Evolutionary conservation across 2,888 invertebrate species (phyloP).

Genomic region (Chymomyza caudatula): DNA sequence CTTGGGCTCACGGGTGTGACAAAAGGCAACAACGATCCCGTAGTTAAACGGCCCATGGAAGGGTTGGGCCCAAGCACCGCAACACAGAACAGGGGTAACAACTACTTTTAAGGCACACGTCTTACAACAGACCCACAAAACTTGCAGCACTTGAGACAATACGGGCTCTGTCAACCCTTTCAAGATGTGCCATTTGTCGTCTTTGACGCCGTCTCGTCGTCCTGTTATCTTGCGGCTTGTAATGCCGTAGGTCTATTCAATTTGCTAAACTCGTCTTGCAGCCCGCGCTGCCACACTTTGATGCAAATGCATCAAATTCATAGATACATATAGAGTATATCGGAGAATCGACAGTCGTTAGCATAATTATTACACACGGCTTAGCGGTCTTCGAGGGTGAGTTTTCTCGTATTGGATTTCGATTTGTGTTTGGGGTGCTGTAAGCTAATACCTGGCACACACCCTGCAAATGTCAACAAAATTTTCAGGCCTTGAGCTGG

Average conservation of each 20-base stretch:
- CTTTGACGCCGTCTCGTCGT: slow-evolving; percentile 17
- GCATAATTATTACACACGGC: slow-evolving; percentile 71
- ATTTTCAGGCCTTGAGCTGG: slow-evolving; percentile 19
- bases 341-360: slow-evolving; percentile 66
- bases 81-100: neutral
- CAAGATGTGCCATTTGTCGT: slow-evolving; percentile 5
- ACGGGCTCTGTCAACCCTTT: slow-evolving; percentile 34
- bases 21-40: neutral
- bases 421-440: slow-evolving; percentile 4
- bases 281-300: neutral
- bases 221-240: slow-evolving; percentile 60
- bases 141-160: slow-evolving; percentile 22
- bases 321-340: slow-evolving; percentile 12
- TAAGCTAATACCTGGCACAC: slow-evolving; percentile 50
- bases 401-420: neutral
- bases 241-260: slow-evolving; percentile 46
- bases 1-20: neutral
- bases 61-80: slow-evolving; percentile 16
- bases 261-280: slow-evolving; percentile 38
- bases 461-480: slow-evolving; percentile 39
- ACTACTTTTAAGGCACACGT: slow-evolving; percentile 53
- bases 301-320: neutral
- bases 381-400: slow-evolving; percentile 32
- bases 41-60: neutral
- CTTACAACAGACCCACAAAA: neutral